Conservation (phyloP, 1,140 invertebrate species). For the Apis laboriosa region DNA sequence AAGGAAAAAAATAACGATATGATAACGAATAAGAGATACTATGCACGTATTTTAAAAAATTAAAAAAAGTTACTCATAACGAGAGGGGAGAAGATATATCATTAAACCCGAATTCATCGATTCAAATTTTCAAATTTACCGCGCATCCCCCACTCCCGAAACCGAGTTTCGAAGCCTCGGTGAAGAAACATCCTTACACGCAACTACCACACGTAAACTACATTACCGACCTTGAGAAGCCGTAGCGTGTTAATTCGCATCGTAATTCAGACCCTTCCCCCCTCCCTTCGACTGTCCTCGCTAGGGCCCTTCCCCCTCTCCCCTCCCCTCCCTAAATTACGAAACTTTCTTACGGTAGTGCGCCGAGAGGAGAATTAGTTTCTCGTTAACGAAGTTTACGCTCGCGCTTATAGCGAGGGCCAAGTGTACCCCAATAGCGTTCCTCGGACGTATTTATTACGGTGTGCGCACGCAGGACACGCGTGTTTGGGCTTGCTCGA, state of each 20-base stretch:
- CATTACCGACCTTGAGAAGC: slow-evolving; percentile 57
- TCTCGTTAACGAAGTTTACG: slow-evolving; percentile 79
- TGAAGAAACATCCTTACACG: background rate
- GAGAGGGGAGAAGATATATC: too few species aligned
- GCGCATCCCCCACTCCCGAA: too few species aligned
- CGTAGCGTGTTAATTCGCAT: slow-evolving; percentile 63
- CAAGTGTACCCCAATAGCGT: background rate
- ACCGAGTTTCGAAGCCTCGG: too few species aligned
- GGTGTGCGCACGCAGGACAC: slow-evolving; percentile 68
- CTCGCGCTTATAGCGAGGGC: slow-evolving; percentile 59
- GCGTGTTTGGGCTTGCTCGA: slow-evolving; percentile 54
- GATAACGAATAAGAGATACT: too few species aligned
- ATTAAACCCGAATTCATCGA: too few species aligned
- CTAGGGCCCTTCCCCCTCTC: slow-evolving; percentile 8
- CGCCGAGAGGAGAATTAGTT: slow-evolving; percentile 74
- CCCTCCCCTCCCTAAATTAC: slow-evolving; percentile 53
- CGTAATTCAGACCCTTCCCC: slow-evolving; percentile 49
- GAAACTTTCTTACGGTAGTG: slow-evolving; percentile 63
- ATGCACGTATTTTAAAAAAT: too few species aligned
- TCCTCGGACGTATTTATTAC: slow-evolving; percentile 70
- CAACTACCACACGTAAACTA: slow-evolving; percentile 41
- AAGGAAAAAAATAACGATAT: too few species aligned
- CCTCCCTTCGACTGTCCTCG: slow-evolving; percentile 14
- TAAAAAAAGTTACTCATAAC: too few species aligned
- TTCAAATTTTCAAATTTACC: too few species aligned